These are phyloP conservation scores for Lycia hirtaria DNA, from an alignment of 2,888 invertebrate species.

Conservation along the genomic window DNA sequence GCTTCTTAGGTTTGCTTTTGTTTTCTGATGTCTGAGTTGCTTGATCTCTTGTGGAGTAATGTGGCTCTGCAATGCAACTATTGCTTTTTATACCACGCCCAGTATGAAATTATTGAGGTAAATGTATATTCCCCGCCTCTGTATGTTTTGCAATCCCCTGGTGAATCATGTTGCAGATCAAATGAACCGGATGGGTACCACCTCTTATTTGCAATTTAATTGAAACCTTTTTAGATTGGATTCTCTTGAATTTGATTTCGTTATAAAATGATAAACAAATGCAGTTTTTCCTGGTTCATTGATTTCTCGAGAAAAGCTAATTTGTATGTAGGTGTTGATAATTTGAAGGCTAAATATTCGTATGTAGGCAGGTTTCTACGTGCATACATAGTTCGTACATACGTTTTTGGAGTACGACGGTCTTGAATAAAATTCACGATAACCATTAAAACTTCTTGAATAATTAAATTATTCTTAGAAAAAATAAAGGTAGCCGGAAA, in stretches of 20 bases:
- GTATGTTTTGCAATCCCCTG: background rate
- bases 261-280: constrained; percentile 5
- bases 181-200: background rate
- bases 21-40: background rate
- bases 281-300: background rate
- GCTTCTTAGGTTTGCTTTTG: background rate
- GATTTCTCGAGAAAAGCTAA: background rate
- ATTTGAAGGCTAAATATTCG: background rate
- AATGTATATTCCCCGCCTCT: background rate
- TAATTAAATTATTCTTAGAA: too few species aligned
- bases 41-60: constrained; percentile 2
- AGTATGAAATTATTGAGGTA: constrained; percentile 4
- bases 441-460: too few species aligned
- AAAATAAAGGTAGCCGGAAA: too few species aligned
- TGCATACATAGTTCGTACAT: too few species aligned
- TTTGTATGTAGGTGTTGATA: background rate
- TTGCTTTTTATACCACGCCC: background rate
- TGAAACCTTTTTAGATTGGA: background rate
- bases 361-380: background rate
- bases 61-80: background rate
- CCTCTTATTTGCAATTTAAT: background rate
- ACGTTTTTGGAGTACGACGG: too few species aligned
- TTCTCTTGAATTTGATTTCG: constrained; percentile 11
- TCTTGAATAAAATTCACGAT: too few species aligned
- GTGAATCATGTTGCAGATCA: constrained; percentile 3